phyloP scores from a whole-genome alignment of 2,797 vertebrate species.

The Sebastes variabilis region DNA sequence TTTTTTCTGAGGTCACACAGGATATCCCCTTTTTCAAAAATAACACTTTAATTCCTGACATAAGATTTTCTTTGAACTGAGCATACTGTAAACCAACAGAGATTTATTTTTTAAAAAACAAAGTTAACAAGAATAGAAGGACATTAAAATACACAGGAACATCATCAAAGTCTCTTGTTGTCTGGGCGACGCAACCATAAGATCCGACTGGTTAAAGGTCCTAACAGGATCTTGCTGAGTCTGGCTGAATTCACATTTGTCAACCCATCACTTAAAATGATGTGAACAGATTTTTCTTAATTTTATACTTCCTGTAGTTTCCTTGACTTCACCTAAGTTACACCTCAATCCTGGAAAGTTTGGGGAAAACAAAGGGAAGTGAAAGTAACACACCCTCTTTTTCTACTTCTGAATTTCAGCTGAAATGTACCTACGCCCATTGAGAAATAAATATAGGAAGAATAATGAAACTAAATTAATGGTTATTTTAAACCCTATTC shows the following conservation, averaged over 20 bases:
- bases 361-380: constrained; percentile 9
- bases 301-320: not conserved
- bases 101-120: not conserved
- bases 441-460: not conserved
- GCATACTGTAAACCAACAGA: not conserved
- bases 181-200: too few species aligned
- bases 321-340: not conserved
- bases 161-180: not conserved
- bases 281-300: not conserved
- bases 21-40: constrained; percentile 29
- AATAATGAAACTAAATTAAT: not conserved
- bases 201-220: too few species aligned
- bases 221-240: too few species aligned
- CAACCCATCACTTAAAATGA: not conserved
- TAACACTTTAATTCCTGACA: not conserved
- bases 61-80: not conserved
- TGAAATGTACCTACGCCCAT: not conserved
- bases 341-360: not conserved
- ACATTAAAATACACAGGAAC: not conserved
- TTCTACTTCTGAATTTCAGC: not conserved
- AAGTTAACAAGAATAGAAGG: not conserved
- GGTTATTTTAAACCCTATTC: not conserved
- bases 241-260: too few species aligned
- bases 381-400: not conserved
- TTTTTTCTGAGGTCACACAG: not conserved